Base-by-base conservation (phyloP, 2,113 vertebrate genomes). In the Taurulus bubalis region DNA sequence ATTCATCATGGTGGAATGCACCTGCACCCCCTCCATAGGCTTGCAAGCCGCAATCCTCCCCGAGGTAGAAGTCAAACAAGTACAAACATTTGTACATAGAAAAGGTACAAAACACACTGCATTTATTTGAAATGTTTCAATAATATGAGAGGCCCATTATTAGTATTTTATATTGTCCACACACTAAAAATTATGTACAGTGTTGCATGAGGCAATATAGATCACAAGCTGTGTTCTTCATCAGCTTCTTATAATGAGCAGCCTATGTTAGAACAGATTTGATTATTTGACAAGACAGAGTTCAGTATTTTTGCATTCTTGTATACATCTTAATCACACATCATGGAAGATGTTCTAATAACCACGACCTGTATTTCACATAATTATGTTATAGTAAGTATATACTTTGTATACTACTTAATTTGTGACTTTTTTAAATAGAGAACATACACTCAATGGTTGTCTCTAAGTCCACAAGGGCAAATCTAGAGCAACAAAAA, bases 1-100 rank as follows among this genome's bases (percentile, higher is more conserved):
- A 85, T 89, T 87, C 75, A 76, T 89, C 62, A 75, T 67, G 71
- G 66, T 79, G 58, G 56, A 81, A 82, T 85, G 82, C 60, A 62
- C 10, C 60, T 70, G 22, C 42, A 75, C 22, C 28, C 71, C 45
- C 58, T 38, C 67, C 71, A 75, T 58, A 72, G 24, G 24, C 22
- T 82, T 58, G 42, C 32, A 26, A 62, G 63, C 42, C 30, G 42
- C 49, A 80, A 8, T 66, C 28, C 34, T 76, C 88, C 82, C 77
- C n/a, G 40, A 81, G 77, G 71, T 77, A 45, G 62, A 34, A 83
- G 65, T 72, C 66, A 75, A 65, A 90, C 72, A 85, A 82, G 70
- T 64, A 32, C 55, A 75, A 66, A 74, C 70, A 79, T 71, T 77
- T 89, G 65, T 59, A 59, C 34, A 60, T 28, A 77, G 68, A 24